phyloP scores from a whole-genome alignment of 2,888 invertebrate genomes.

The Hydraecia micacea region DNA sequence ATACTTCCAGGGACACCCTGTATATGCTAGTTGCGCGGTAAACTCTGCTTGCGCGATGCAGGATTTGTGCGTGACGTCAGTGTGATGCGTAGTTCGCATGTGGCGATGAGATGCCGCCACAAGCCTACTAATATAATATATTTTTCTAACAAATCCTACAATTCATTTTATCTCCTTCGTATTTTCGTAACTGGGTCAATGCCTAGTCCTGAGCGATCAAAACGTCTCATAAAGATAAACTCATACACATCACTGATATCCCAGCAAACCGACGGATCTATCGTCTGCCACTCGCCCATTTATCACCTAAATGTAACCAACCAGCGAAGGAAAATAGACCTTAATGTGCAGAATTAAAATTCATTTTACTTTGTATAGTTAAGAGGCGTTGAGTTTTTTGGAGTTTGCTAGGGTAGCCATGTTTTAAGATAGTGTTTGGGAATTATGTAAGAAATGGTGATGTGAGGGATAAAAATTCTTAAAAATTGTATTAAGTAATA shows the following conservation, averaged over 20 bases:
- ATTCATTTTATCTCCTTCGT: conserved; percentile 15
- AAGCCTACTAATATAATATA: conserved; percentile 8
- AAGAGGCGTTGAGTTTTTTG: conserved; percentile 2
- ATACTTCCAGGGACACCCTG: no score
- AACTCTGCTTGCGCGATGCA: not conserved
- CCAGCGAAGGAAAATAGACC: conserved; percentile 52
- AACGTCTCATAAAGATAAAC: conserved; percentile 60
- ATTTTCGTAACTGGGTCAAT: conserved; percentile 49
- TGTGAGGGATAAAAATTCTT: conserved; percentile 5
- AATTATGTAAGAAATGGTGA: conserved; percentile 14
- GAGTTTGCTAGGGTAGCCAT: conserved; percentile 38
- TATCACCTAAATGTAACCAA: conserved; percentile 44
- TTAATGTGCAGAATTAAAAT: conserved; percentile 38
- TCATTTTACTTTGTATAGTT: conserved; percentile 38
- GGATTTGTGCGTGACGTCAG: not conserved
- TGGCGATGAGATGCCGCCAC: not conserved
- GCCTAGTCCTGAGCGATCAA: conserved; percentile 51
- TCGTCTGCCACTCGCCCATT: conserved; percentile 39
- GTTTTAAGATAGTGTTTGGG: conserved; percentile 16
- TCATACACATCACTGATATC: conserved; percentile 42
- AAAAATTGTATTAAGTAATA: not conserved
- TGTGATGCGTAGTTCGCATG: not conserved
- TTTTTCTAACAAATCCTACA: conserved; percentile 20
- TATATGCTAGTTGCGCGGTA: not conserved
- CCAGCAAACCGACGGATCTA: conserved; percentile 46